Percentiles rank a stretch among this genome's conserved stretches.
phyloP scores from a whole-genome alignment of 1,140 invertebrate species.

The Sarcophaga bullata region DNA sequence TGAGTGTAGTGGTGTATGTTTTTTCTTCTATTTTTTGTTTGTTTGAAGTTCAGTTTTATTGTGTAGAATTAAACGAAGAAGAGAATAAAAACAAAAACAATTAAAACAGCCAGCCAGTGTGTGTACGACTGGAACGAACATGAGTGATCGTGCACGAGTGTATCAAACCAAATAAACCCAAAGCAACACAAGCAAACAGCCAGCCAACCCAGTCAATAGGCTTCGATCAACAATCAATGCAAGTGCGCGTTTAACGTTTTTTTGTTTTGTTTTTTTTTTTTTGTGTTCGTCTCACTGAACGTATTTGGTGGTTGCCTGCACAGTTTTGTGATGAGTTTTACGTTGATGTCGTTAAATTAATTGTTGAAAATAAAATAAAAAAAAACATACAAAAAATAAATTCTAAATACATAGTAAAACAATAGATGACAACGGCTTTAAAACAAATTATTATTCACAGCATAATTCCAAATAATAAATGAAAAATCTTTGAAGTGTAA shows the following conservation, averaged over 20 bases:
- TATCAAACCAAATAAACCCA: not conserved
- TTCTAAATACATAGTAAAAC: not conserved
- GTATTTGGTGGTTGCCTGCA: not conserved
- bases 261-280: constrained; percentile 6
- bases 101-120: not conserved
- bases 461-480: too few species aligned
- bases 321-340: not conserved
- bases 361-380: not conserved
- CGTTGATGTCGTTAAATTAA: not conserved
- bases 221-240: constrained; percentile 40
- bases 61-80: constrained; percentile 7
- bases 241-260: constrained; percentile 28
- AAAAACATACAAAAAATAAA: constrained; percentile 4
- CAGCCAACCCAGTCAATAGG: constrained; percentile 32
- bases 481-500: too few species aligned
- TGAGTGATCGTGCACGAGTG: not conserved
- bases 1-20: not conserved
- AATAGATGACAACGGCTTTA: not conserved
- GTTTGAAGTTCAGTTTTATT: not conserved
- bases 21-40: not conserved
- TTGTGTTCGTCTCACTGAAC: not conserved
- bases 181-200: not conserved
- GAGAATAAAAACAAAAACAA: not conserved
- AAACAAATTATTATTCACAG: too few species aligned
- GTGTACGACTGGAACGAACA: not conserved